Evolutionary conservation across 2,797 vertebrate genomes (phyloP).

Genomic region (Hippocampus kuda): DNA sequence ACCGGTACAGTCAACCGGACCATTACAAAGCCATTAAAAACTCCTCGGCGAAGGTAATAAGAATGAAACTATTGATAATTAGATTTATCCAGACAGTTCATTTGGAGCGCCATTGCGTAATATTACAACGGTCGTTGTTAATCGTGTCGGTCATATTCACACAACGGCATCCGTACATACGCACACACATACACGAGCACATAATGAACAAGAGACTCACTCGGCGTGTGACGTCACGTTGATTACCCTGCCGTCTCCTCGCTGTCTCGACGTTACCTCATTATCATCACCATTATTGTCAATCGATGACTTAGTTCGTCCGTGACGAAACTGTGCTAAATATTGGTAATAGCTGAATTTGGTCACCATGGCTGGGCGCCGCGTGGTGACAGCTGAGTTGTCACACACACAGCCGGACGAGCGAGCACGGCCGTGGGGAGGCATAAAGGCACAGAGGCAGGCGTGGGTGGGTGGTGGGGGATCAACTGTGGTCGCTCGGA

Average conservation of each 20-base stretch:
- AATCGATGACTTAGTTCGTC: slow-evolving; percentile 41
- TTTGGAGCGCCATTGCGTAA: neutral
- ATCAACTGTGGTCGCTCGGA: slow-evolving; percentile 80
- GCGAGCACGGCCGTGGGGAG: neutral
- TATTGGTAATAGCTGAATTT: slow-evolving; percentile 89
- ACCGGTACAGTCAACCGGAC: no score
- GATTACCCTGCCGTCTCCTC: slow-evolving; percentile 42
- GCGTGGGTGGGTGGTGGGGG: slow-evolving; percentile 39
- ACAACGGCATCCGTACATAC: neutral
- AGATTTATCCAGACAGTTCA: neutral
- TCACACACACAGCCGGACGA: neutral
- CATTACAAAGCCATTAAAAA: no score
- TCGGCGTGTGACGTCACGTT: slow-evolving; percentile 46
- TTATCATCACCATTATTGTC: neutral
- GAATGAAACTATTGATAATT: neutral
- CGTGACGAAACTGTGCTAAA: slow-evolving; percentile 81
- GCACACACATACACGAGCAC: neutral
- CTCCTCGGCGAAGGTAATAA: neutral
- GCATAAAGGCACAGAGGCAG: slow-evolving; percentile 9
- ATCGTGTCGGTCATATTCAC: neutral
- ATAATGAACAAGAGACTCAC: slow-evolving; percentile 57
- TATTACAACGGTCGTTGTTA: neutral
- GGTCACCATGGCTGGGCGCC: slow-evolving; percentile 65
- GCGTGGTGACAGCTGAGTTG: slow-evolving; percentile 3
- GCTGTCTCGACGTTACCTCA: slow-evolving; percentile 19